Evolutionary conservation across 2,888 invertebrate genomes (phyloP), one percentile per base, ranked within the genome.

Genomic region (Lithophane semibrunnea): DNA sequence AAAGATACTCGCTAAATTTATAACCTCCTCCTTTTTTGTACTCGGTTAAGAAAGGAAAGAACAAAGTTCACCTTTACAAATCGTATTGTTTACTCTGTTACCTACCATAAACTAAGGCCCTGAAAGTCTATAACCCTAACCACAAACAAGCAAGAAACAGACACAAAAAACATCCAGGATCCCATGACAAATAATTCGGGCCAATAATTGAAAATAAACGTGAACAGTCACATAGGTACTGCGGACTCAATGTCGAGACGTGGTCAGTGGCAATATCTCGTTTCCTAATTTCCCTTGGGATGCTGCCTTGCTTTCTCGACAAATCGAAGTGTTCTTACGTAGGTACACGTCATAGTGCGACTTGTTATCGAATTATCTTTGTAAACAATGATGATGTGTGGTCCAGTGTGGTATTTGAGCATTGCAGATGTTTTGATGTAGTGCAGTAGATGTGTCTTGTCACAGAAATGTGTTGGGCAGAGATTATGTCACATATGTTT

Each of bases 261-360:
- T 92, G 96, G 96, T 95, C 95, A 96, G 91, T 88, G 85, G 88
- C 91, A 87, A 92, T 93, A 93, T 94, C 94, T 92, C 92, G 93
- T 91, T 92, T 90, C 92, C 91, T 96, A 96, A 96, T 96, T 96
- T 96, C 96, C 96, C 96, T 87, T 60, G 96, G 95, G 96, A 94
- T 81, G 71, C 68, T 86, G 93, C 89, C 93, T 92, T 91, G 91
- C 91, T 92, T 91, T 90, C 92, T 90, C 91, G 93, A 94, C 95
- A 94, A 94, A 96, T 96, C 96, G 95, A 96, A 95, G 93, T 88
- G 92, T 91, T 91, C 92, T 88, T 92, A 91, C 90, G 89, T 81
- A 37, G 68, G 70, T 91, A 92, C 90, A 92, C 91, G 93, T 94
- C 95, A 94, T 93, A 93, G 42, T 37, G 52, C 58, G 80, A 79